Evolutionary conservation across 1,140 invertebrate genomes (phyloP).

Genomic region (Gryllus bimaculatus): DNA sequence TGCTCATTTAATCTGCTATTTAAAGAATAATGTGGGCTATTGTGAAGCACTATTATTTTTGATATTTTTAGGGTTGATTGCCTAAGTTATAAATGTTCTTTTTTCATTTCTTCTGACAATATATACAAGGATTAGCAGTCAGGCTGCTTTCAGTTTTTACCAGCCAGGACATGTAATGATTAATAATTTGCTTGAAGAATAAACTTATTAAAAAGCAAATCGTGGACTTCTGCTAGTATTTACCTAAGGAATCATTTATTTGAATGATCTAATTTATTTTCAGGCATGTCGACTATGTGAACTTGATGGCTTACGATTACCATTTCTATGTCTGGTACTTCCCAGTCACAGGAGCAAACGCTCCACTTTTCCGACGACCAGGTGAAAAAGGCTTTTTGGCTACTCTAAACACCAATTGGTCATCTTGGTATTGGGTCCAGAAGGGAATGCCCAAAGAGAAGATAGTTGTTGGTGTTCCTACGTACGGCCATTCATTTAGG

Average conservation of each 20-base stretch:
- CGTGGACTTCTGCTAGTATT: no score
- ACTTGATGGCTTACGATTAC: slow-evolving; percentile 85
- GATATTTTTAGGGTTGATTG: no score
- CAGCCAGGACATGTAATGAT: no score
- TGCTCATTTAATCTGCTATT: no score
- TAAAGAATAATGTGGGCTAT: no score
- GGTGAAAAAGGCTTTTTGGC: slow-evolving; percentile 53
- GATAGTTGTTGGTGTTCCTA: slow-evolving; percentile 79
- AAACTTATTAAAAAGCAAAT: no score
- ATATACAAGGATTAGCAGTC: no score
- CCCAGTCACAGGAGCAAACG: slow-evolving; percentile 74
- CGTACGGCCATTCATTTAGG: slow-evolving; percentile 77
- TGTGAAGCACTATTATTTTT: no score
- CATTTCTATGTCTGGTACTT: slow-evolving; percentile 66
- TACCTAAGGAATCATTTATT: neutral
- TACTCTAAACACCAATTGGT: slow-evolving; percentile 74
- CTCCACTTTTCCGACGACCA: slow-evolving; percentile 55
- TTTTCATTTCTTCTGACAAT: no score
- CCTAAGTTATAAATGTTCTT: no score
- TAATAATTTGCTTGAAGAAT: no score
- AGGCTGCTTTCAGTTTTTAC: no score
- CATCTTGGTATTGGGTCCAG: slow-evolving; percentile 65
- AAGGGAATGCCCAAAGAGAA: slow-evolving; percentile 74
- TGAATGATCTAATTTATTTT: slow-evolving; percentile 25
- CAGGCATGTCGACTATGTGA: slow-evolving; percentile 71